Base-by-base conservation (phyloP, 2,888 invertebrate species). In the Ernsta delagoae region DNA sequence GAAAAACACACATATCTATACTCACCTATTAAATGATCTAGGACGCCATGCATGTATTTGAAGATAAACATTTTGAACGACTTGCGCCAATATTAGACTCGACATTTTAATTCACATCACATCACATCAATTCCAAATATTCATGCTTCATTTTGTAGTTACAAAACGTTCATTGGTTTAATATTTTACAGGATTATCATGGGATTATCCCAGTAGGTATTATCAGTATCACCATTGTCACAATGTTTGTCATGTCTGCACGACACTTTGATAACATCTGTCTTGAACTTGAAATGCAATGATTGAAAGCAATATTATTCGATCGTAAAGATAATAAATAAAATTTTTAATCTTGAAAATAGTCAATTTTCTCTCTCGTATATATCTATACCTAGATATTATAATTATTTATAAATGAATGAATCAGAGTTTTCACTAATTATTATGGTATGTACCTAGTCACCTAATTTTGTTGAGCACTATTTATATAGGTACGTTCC, bases 261-360 rank as follows among this genome's bases (percentile, higher is more conserved):
- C 34, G 65, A 69, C 64, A 65, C 31, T 31, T 61, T 69, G 71
- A 69, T 71, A 69, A 65, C 39, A 61, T 57, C 63, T 65, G 53
- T 62, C 65, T 65, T 70, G 62, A 66, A 70, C 65, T 66, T 70
- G 50, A 45, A 65, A 57, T 54, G 54, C 39, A 24, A 41, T 43
- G 59, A 63, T 59, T 41, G 65, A 65, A 59, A n/a, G 39, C 8
- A 36, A 48, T 59, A 39, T 3, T 50, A 50, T 6, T 16, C 3
- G 45, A n/a, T 48, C 12, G 48, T 48, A 6, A 48, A 48, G 48
- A 48, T 48, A 48, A 50, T 16, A n/a, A n/a, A n/a, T n/a, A n/a
- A n/a, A n/a, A n/a, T n/a, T n/a, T n/a, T n/a, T n/a, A n/a, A n/a
- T n/a, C n/a, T n/a, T 48, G 2, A 12, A 48, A 48, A 12, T 12